Evolutionary conservation across 2,888 invertebrate genomes (phyloP).

Genomic region (Dasysyrphus tricinctus): DNA sequence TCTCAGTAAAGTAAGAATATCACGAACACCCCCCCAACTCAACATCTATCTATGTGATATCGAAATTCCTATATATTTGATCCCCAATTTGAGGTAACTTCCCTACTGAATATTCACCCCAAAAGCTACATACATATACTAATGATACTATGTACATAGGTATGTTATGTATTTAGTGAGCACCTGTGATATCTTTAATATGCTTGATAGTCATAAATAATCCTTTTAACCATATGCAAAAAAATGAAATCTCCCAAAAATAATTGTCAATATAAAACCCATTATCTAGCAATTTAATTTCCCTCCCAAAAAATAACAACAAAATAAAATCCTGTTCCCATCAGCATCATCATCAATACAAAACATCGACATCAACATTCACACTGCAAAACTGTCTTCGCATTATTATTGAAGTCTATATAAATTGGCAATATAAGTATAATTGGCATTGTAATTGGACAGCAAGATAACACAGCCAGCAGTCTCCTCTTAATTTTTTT

Average conservation of each 20-base stretch:
- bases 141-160: no score
- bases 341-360: not conserved
- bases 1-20: no score
- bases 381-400: constrained; percentile 33
- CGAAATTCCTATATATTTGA: no score
- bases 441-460: constrained; percentile 74
- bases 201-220: not conserved
- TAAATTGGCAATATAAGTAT: constrained; percentile 73
- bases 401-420: constrained; percentile 27
- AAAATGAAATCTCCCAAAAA: not conserved
- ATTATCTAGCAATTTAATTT: constrained; percentile 48
- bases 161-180: no score
- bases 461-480: constrained; percentile 52
- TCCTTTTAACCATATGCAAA: not conserved
- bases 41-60: no score
- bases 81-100: no score
- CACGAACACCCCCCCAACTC: no score
- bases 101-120: no score
- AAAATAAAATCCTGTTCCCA: constrained; percentile 8
- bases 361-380: constrained; percentile 2
- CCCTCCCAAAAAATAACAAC: not conserved
- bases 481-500: constrained; percentile 49
- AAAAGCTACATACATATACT: no score
- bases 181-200: not conserved
- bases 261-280: constrained; percentile 29